A percentile compares a stretch with the other conserved stretches of the same genome.
phyloP scores from a whole-genome alignment of 2,888 invertebrate species.

The Agrilus cyanescens region DNA sequence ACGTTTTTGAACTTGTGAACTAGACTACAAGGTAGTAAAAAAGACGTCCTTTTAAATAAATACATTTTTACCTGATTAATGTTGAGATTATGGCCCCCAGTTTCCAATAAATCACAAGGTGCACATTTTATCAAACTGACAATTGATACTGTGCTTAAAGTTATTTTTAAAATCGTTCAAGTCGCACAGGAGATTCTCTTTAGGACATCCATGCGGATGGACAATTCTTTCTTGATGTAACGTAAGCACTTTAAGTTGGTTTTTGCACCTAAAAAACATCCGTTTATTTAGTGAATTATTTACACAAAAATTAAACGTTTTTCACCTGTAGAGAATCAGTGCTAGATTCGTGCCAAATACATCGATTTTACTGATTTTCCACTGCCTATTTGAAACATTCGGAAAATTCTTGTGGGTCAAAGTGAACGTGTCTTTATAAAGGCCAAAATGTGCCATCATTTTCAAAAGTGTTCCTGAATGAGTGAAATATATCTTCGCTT shows the following conservation, averaged over 20 bases:
- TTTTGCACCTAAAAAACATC: slow-evolving; percentile 25
- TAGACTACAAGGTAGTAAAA: no score
- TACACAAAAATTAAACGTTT: slow-evolving; percentile 58
- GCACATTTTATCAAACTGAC: slow-evolving; percentile 59
- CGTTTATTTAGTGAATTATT: slow-evolving; percentile 48
- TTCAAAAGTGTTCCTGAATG: slow-evolving; percentile 77
- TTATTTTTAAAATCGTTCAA: slow-evolving; percentile 42
- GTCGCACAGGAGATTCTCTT: slow-evolving; percentile 49
- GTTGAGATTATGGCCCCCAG: no score
- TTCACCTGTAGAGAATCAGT: slow-evolving; percentile 61
- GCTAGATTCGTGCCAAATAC: slow-evolving; percentile 67
- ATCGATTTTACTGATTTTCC: slow-evolving; percentile 54
- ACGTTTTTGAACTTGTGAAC: no score
- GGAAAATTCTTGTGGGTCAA: slow-evolving; percentile 44
- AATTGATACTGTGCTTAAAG: slow-evolving; percentile 50
- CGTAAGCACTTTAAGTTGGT: slow-evolving; percentile 45
- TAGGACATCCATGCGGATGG: slow-evolving; percentile 55
- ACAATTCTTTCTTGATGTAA: slow-evolving; percentile 66
- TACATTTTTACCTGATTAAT: no score
- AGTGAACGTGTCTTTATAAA: slow-evolving; percentile 53
- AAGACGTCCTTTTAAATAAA: no score
- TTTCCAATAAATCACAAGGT: slow-evolving; percentile 12
- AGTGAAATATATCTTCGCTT: slow-evolving; percentile 47
- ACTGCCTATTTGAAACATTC: slow-evolving; percentile 35
- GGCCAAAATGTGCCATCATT: slow-evolving; percentile 55